Conservation (phyloP, 2,797 vertebrate species). For the Spinibarbus caldwelli region DNA sequence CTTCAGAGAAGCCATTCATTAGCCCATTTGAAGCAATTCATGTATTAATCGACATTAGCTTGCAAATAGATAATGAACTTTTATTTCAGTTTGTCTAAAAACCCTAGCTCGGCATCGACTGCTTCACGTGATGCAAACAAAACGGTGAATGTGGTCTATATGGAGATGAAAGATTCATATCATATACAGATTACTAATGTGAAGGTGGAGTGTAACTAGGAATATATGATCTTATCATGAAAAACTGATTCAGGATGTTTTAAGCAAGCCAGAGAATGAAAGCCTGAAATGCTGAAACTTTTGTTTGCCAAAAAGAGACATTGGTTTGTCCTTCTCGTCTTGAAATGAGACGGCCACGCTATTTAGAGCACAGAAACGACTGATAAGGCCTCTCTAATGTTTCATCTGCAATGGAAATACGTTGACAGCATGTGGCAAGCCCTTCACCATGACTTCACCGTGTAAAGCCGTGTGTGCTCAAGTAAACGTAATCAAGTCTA, state of each 20-base stretch:
- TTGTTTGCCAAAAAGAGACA: constrained; percentile 68
- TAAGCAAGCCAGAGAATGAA: constrained; percentile 68
- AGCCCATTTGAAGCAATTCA: neutral
- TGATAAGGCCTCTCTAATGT: constrained; percentile 20
- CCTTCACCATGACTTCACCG: constrained; percentile 64
- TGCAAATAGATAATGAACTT: neutral
- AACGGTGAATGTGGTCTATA: neutral
- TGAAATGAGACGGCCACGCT: neutral
- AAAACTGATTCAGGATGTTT: neutral
- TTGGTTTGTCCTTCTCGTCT: constrained; percentile 57
- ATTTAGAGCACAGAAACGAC: neutral
- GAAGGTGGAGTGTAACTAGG: neutral
- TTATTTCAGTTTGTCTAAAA: neutral
- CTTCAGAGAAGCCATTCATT: neutral
- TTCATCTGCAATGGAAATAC: neutral
- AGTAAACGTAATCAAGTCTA: constrained; percentile 64
- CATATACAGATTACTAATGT: neutral
- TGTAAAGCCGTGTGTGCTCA: constrained; percentile 80
- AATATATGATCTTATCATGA: neutral
- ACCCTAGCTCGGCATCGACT: neutral
- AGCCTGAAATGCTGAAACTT: constrained; percentile 79
- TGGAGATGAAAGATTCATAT: neutral
- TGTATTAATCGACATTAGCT: neutral
- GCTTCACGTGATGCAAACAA: neutral
- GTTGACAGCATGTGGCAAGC: constrained; percentile 46